Evolutionary conservation across 1,140 invertebrate species (phyloP), one percentile per base, ranked within the genome.

Genomic region (Diploscapter pachys): DNA sequence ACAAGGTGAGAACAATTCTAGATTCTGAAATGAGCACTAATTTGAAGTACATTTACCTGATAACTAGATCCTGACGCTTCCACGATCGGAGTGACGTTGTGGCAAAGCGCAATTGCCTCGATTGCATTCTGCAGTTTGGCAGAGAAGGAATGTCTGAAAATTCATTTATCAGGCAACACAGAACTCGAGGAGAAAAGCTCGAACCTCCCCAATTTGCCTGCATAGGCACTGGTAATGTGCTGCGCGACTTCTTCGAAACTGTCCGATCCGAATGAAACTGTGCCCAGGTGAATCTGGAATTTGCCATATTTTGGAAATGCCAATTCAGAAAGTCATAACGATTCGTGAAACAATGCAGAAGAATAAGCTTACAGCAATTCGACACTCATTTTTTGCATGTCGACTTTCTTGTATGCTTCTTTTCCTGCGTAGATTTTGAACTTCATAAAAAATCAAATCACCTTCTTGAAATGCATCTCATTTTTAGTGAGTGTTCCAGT

Each of bases 401-500:
- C 31, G 0, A 1, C 31, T 31, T 31, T 31, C n/a, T 31, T 31
- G 31, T 31, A 73, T 11, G 54, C 9, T 76, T 77, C 48, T 71
- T 68, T 48, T 48, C 69, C 31, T n/a, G 8, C 5, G 52, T 48
- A 74, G n/a, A n/a, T 9, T 13, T 75, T 63, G 3, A 54, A 73
- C 2, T 11, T 52, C 59, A 13, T 67, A 48, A 9, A 13, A 11
- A 77, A 70, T 11, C 11, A 8, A 13, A 31, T 3, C 50, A 82
- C 79, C 71, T 85, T 85, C 68, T 85, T 86, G 67, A 85, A 85
- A 31, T 89, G 91, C 97, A 99, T 99, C 85, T 96, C 95, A 87
- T 99, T 99, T 86, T 97, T 94, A 0, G 97, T 99, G 4, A 99
- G 88, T 0, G 97, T 99, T 4, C 96, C 97, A 0, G 96, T 99